phyloP scores from a whole-genome alignment of 1,140 invertebrate species.

The Psix sp. region DNA sequence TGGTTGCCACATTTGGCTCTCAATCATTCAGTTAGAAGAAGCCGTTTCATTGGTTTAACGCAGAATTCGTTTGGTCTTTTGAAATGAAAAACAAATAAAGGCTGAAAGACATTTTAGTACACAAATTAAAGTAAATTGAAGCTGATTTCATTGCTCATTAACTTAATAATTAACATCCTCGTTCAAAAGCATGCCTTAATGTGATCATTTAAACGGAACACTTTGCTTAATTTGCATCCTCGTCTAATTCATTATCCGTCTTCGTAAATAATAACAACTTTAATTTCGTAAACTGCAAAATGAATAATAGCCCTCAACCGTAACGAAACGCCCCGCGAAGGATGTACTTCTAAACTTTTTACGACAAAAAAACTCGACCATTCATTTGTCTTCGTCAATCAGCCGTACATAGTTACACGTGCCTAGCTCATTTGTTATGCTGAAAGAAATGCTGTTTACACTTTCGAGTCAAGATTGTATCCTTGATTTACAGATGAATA shows the following conservation, averaged over 20 bases:
- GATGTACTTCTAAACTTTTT: slow-evolving; percentile 22
- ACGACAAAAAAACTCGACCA: slow-evolving; percentile 15
- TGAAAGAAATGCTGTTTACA: slow-evolving; percentile 6
- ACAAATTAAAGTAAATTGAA: too few relatives aligned
- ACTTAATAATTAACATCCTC: too few relatives aligned
- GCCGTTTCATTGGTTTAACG: too few relatives aligned
- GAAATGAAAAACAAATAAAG: too few relatives aligned
- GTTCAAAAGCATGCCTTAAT: too few relatives aligned
- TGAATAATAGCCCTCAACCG: slow-evolving; percentile 22
- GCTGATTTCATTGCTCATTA: too few relatives aligned
- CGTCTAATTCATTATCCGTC: slow-evolving; percentile 17
- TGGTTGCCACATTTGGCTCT: not conserved
- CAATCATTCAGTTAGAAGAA: too few relatives aligned
- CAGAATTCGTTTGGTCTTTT: too few relatives aligned
- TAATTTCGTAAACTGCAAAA: slow-evolving; percentile 31
- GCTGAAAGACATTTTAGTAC: too few relatives aligned
- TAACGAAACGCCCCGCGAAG: slow-evolving; percentile 11
- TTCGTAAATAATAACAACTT: slow-evolving; percentile 25
- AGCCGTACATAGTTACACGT: slow-evolving; percentile 20
- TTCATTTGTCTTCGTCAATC: slow-evolving; percentile 42
- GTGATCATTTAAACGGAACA: slow-evolving; percentile 13
- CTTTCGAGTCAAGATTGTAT: too few relatives aligned
- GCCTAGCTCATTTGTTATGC: slow-evolving; percentile 3
- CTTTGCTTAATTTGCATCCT: slow-evolving; percentile 12
- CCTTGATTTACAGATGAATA: too few relatives aligned